Percentiles rank a stretch among this genome's conserved stretches.
phyloP scores from a whole-genome alignment of 35 echinoderm and acorn worm genomes.

The Heliocidaris tuberculata region DNA sequence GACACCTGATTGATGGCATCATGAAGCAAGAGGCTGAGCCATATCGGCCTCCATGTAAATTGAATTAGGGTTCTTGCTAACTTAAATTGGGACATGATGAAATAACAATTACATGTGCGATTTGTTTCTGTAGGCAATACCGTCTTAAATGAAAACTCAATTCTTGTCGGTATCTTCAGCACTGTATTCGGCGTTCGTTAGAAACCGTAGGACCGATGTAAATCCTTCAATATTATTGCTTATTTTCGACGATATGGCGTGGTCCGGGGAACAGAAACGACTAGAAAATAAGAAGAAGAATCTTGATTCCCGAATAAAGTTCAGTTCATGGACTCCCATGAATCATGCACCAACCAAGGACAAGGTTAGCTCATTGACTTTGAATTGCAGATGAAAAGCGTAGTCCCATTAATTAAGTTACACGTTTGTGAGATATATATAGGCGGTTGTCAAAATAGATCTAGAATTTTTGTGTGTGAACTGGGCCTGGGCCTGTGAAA shows the following conservation, averaged over 20 bases:
- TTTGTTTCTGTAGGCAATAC: not conserved
- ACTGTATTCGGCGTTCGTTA: not conserved
- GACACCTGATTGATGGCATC: no score
- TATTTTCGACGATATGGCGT: conserved; percentile 62
- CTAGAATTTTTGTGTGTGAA: no score
- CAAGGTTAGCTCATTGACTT: conserved; percentile 43
- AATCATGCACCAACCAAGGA: conserved; percentile 82
- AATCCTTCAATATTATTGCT: not conserved
- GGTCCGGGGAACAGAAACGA: conserved; percentile 91
- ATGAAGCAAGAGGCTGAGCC: no score
- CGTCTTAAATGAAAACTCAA: not conserved
- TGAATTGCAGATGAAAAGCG: not conserved
- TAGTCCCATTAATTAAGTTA: not conserved
- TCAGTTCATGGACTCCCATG: conserved; percentile 97
- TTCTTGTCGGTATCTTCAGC: not conserved
- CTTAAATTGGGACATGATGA: no score
- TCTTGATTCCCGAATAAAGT: conserved; percentile 81
- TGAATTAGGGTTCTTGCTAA: no score
- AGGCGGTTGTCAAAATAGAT: no score
- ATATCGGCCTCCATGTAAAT: no score
- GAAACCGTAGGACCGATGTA: not conserved
- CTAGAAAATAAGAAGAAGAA: conserved; percentile 95
- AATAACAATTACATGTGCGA: no score
- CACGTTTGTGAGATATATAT: not conserved
- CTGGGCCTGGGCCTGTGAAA: no score